Evolutionary conservation across 1,140 invertebrate genomes (phyloP).

Genomic region (Cydia splendana): DNA sequence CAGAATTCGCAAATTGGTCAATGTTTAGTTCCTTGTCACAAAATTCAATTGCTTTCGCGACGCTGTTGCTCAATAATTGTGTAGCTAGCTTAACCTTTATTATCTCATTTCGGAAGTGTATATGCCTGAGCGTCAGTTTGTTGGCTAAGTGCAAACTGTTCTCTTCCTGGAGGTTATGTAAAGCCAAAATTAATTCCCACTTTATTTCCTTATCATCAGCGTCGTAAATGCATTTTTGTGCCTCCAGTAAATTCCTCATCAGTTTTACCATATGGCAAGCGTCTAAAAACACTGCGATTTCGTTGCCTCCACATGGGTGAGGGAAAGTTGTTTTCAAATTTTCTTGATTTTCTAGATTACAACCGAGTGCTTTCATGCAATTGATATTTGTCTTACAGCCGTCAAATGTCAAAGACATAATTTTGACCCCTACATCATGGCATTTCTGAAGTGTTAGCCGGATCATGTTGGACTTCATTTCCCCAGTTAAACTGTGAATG

Average conservation of each 20-base stretch:
- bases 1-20: too few relatives aligned
- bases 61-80: constrained; percentile 12
- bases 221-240: constrained; percentile 13
- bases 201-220: not conserved
- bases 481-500: constrained; percentile 2
- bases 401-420: not conserved
- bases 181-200: not conserved
- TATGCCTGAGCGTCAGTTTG: not conserved
- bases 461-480: not conserved
- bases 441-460: not conserved
- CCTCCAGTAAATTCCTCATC: constrained; percentile 24
- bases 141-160: not conserved
- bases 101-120: constrained; percentile 7
- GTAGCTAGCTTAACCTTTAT: constrained; percentile 26
- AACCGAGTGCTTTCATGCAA: constrained; percentile 14
- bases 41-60: constrained; percentile 18
- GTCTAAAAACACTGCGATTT: constrained; percentile 29
- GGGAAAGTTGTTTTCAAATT: constrained; percentile 20
- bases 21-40: not conserved
- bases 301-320: constrained; percentile 21
- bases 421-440: not conserved
- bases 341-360: constrained; percentile 6
- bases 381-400: constrained; percentile 4
- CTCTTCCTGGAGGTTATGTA: not conserved
- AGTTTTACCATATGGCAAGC: constrained; percentile 33